Base-by-base conservation (phyloP, 2,113 vertebrate species). In the Thymallus thymallus region DNA sequence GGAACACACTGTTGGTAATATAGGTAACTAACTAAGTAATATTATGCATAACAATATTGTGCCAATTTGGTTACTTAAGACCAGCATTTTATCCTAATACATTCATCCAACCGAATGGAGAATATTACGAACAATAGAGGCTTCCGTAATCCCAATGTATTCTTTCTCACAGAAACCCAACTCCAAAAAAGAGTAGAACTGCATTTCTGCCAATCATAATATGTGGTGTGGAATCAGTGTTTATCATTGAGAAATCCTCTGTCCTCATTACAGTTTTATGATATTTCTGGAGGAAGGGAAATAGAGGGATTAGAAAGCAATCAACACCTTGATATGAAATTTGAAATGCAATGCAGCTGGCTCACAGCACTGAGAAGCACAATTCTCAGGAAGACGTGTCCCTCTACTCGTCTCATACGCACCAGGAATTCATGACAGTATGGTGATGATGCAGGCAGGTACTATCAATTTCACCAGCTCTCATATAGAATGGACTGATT, bases 291-390 rank as follows among this genome's bases (percentile, higher is more conserved):
- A 62, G 68, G 64, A 71, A 45, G 1, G 64, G 76, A 71, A 71
- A 75, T 77, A 29, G 48, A 30, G 51, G 76, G 73, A 80, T 41
- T 80, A 76, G 71, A 65, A 80, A 74, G 65, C 63, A 76, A 81
- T 76, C 71, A 81, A 70, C 41, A 45, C 24, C n/a, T 78, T 61
- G 35, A 41, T 41, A 78, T 71, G 67, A 67, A 74, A 67, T 60
- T 14, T 60, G 56, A 60, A 60, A 60, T 22, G 56, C 56, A 22
- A 10, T 60, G 56, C n/a, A 23, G n/a, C 56, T 60, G 18, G 16
- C 56, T 22, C 56, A 22, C 56, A 55, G n/a, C 9, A 22, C 56
- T 23, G 56, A 22, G 13, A 60, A 41, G 56, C 56, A 60, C 56
- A 60, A 23, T 60, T 2, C 56, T 22, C 20, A 60, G 48, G 16